These are phyloP conservation scores for Bugula neritina DNA, from an alignment of 2,888 invertebrate genomes.

Conservation along the genomic window DNA sequence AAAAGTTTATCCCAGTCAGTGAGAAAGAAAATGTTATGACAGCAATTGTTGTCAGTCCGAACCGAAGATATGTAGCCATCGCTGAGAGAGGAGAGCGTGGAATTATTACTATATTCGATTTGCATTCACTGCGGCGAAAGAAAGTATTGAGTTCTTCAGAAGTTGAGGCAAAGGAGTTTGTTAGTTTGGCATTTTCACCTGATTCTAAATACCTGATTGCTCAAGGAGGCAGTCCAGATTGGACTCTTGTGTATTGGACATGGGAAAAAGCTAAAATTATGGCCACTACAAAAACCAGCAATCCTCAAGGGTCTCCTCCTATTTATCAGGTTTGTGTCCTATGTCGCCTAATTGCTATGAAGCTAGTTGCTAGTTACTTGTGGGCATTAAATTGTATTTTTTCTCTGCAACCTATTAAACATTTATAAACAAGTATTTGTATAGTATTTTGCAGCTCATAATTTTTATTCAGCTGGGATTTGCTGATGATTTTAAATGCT, in stretches of 20 bases:
- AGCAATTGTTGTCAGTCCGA: slow-evolving; percentile 53
- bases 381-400: too few relatives aligned
- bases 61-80: slow-evolving; percentile 53
- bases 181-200: slow-evolving; percentile 69
- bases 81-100: slow-evolving; percentile 54
- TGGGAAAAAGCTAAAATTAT: slow-evolving; percentile 76
- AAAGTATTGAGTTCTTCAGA: slow-evolving; percentile 53
- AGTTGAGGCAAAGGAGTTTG: slow-evolving; percentile 61
- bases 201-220: slow-evolving; percentile 76
- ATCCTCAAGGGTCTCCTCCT: slow-evolving; percentile 56
- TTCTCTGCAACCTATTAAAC: too few relatives aligned
- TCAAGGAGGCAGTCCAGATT: slow-evolving; percentile 76
- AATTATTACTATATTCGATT: slow-evolving; percentile 54
- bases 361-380: too few relatives aligned
- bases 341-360: too few relatives aligned
- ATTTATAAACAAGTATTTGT: too few relatives aligned
- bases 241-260: slow-evolving; percentile 72
- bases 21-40: slow-evolving; percentile 54
- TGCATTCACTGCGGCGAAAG: slow-evolving; percentile 52
- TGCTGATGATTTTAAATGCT: too few relatives aligned
- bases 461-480: too few relatives aligned
- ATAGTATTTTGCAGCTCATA: too few relatives aligned
- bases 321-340: slow-evolving; percentile 60
- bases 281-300: slow-evolving; percentile 59
- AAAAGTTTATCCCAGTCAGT: slow-evolving; percentile 54